Base-by-base conservation (phyloP, 1,140 invertebrate species). In the Sycophaga agraensis region DNA sequence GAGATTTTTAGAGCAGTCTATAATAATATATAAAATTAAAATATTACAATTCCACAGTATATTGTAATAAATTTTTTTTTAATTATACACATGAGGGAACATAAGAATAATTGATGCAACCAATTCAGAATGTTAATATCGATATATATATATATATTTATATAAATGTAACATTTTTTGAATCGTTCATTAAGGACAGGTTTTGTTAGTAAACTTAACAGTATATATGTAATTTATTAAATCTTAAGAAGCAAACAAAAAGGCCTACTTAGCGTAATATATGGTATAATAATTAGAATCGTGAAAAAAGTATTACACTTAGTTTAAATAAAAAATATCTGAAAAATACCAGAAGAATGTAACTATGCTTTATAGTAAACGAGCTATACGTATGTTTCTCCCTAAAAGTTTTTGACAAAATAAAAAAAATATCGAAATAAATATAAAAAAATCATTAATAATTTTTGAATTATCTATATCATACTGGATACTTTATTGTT, bases 221-320 rank as follows among this genome's bases (percentile, higher is more conserved):
- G 22, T 17, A 40, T 53, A 57, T 40, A 17, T 24, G 8, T 43
- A 69, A 58, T 56, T 46, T 59, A 34, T 59, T 60, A 68, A 68
- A 56, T 65, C 66, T 67, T 75, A 72, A 69, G 63, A 68, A 68
- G 51, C 63, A 70, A 73, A 67, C 51, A 68, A 68, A 72, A 70
- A 70, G 76, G 73, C 76, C 74, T 78, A 77, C 66, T 68, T 75
- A 77, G 72, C 26, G 37, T 60, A 45, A 56, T 42, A 22, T 51
- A 51, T 43, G 24, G 39, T 60, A 12, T 45, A 68, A 64, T 63
- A 67, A 51, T 67, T 66, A 71, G 22, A 28, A 19, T 55, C 9
- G 24, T 43, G 37, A 56, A 17, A 34, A 57, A 46, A 39, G 49
- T 49, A 22, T 54, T 56, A 49, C 31, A 42, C 17, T 34, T 61